Conservation (phyloP, 2,113 vertebrate genomes). For the Pachyramphus minor region DNA sequence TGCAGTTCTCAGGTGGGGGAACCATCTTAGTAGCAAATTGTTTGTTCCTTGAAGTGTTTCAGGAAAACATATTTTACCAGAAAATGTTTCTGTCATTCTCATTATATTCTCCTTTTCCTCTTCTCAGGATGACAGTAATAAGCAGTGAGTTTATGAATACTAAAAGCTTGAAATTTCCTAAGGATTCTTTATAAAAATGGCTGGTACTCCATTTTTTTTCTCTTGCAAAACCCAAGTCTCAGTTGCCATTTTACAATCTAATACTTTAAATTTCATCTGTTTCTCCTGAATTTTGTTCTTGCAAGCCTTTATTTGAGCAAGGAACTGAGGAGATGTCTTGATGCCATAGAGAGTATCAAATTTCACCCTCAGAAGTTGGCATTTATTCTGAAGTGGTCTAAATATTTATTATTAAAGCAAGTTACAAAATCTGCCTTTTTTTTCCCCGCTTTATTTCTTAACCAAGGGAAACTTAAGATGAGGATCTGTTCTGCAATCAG, state of each 20-base stretch:
- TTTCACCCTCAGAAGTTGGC: background rate
- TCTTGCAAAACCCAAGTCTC: background rate
- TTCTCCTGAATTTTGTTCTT: background rate
- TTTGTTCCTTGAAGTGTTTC: background rate
- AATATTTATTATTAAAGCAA: background rate
- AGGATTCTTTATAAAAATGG: background rate
- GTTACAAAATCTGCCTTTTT: background rate
- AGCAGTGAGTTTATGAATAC: background rate
- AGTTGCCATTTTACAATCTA: background rate
- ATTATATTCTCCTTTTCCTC: background rate
- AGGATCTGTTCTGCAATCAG: background rate
- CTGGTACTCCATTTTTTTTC: background rate
- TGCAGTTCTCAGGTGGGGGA: background rate
- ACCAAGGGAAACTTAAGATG: background rate
- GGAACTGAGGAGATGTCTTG: background rate
- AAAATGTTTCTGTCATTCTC: background rate
- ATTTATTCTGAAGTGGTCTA: background rate
- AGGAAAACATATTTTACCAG: background rate
- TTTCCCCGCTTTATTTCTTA: background rate
- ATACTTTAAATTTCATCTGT: background rate
- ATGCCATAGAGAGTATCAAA: background rate
- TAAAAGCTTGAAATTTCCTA: background rate
- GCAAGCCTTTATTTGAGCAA: background rate
- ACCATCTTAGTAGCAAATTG: background rate
- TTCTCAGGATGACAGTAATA: background rate